phyloP scores from a whole-genome alignment of 2,888 invertebrate species.

The Brachynemurus nebulosus region DNA sequence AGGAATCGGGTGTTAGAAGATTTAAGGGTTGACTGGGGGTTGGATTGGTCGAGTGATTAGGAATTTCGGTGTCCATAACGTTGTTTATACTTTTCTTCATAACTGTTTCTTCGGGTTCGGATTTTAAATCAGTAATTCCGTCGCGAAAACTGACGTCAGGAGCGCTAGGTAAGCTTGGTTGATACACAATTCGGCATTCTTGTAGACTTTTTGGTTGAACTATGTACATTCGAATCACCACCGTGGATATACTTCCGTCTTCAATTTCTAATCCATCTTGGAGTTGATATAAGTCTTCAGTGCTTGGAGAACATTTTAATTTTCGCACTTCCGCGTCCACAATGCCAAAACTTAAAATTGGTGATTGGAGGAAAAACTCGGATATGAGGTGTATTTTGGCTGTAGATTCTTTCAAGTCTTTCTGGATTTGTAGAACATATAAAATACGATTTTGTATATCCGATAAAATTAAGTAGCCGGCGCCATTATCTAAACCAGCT shows the following conservation, averaged over 20 bases:
- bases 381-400: conserved; percentile 63
- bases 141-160: too few relatives aligned
- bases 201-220: conserved; percentile 83
- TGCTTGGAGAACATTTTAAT: conserved; percentile 32
- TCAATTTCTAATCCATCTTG: conserved; percentile 39
- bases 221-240: conserved; percentile 51
- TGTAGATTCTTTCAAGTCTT: conserved; percentile 40
- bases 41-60: conserved; percentile 19
- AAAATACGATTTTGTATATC: conserved; percentile 74
- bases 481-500: conserved; percentile 71
- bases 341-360: conserved; percentile 80
- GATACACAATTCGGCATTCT: conserved; percentile 60
- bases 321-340: conserved; percentile 53
- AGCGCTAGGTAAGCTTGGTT: conserved; percentile 27
- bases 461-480: conserved; percentile 73
- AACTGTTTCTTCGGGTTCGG: conserved; percentile 3
- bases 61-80: neutral
- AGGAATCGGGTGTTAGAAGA: conserved; percentile 81
- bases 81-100: neutral
- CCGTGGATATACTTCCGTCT: conserved; percentile 33
- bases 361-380: conserved; percentile 76
- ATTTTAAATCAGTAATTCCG: conserved; percentile 8
- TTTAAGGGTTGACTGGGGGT: conserved; percentile 39
- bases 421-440: conserved; percentile 63
- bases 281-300: conserved; percentile 39